Evolutionary conservation across 2,888 invertebrate genomes (phyloP), one percentile per base, ranked within the genome.

Genomic region (Entomobrya proxima): DNA sequence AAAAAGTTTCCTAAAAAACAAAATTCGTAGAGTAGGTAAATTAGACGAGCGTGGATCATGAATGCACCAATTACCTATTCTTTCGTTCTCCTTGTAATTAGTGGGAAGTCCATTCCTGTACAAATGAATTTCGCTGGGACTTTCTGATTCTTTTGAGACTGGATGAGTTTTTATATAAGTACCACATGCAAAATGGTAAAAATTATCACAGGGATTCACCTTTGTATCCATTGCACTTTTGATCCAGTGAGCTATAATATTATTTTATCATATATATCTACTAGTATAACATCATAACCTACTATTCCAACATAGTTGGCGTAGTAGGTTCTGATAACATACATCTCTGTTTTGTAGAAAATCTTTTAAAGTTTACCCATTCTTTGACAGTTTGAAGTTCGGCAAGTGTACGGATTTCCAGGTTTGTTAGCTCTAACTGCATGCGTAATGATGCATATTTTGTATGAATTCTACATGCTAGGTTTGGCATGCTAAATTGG

Each of bases 151-250:
- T 18, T 55, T 21, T 1, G 37, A 15, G 0, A 40, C 58, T n/a
- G 78, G 78, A 50, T 78, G 18, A 11, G 64, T 32, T 4, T 67
- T 74, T 6, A 87, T 32, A 32, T 69, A 80, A 18, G 35, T 50
- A 7, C 88, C 88, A 61, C 88, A 88, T 13, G 86, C 72, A 58
- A 86, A 80, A 6, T 69, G 40, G 21, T 88, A 87, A 81, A 88
- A 88, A 44, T 88, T 55, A 4, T 87, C 87, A 37, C 88, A 88
- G 3, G 88, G 88, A 21, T 86, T 15, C 1, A 74, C 69, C 1
- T 6, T 21, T 5, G 21, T 11, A 21, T 88, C 77, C 84, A 88
- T 87, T 9, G 86, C 82, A 6, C 69, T 78, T 13, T 52, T 75
- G 18, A 88, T 47, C 82, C 88, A 85, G 13, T 61, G 58, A 35